A percentile compares a stretch with the other conserved stretches of the same genome.
Evolutionary conservation across 2,113 vertebrate genomes (phyloP).

Genomic region (Asarcornis scutulata): DNA sequence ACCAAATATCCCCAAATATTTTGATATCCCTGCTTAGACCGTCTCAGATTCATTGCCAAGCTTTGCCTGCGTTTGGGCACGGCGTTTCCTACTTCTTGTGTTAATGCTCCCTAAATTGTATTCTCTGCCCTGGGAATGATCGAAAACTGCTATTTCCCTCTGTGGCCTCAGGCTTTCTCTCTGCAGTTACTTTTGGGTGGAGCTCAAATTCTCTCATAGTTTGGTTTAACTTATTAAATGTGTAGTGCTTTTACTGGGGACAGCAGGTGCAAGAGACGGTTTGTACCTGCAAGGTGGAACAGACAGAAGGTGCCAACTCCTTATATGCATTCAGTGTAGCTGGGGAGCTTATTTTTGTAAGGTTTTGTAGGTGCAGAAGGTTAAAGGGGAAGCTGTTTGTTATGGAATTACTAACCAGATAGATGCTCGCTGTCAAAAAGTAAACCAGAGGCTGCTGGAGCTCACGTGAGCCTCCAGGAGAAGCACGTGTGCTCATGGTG

Average conservation of each 20-base stretch:
- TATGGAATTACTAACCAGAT: not conserved
- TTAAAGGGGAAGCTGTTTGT: not conserved
- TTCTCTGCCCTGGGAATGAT: not conserved
- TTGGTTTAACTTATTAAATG: not conserved
- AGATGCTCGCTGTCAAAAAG: not conserved
- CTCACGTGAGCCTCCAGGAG: not conserved
- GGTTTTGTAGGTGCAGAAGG: not conserved
- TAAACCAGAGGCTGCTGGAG: not conserved
- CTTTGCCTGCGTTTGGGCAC: not conserved
- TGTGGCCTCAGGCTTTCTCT: not conserved
- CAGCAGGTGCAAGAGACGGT: not conserved
- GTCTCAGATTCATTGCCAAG: not conserved
- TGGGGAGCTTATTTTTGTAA: not conserved
- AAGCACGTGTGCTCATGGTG: not conserved
- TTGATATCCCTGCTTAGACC: not conserved
- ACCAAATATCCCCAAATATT: not conserved
- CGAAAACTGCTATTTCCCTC: not conserved
- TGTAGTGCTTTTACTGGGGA: not conserved
- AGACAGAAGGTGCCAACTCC: not conserved
- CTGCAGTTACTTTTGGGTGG: not conserved
- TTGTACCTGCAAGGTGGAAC: rapidly evolving
- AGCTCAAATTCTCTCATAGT: not conserved
- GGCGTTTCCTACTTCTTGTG: not conserved
- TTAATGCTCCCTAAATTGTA: not conserved
- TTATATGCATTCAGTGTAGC: rapidly evolving